Conservation (phyloP, 2,888 invertebrate genomes). For the Cryptosula pallasiana region DNA sequence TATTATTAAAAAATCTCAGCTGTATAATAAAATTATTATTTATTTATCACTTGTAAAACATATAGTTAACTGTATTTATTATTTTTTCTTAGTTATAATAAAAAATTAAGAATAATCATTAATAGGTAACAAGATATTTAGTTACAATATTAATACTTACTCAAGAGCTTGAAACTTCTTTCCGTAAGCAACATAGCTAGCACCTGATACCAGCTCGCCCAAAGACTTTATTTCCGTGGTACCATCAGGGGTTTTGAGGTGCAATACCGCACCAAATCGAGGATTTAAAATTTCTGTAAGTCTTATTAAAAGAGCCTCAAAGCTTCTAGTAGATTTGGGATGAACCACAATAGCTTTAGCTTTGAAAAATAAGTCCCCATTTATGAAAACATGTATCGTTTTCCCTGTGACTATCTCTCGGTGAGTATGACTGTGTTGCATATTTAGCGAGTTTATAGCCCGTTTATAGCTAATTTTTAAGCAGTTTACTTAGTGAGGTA, state of each 20-base stretch:
- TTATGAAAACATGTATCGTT: slow-evolving; percentile 7
- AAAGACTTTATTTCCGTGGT: not conserved
- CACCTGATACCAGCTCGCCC: not conserved
- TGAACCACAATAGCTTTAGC: slow-evolving; percentile 3
- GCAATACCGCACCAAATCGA: not conserved
- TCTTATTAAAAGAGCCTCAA: not conserved
- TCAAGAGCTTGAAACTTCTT: slow-evolving; percentile 2
- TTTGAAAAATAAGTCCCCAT: slow-evolving; percentile 16
- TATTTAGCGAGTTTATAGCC: too few relatives aligned
- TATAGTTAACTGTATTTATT: too few relatives aligned
- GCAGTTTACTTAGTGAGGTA: too few relatives aligned
- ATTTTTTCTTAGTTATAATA: too few relatives aligned
- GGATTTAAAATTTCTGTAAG: slow-evolving; percentile 7
- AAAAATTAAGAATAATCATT: too few relatives aligned
- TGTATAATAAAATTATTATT: too few relatives aligned
- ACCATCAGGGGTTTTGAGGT: slow-evolving; percentile 8
- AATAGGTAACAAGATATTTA: too few relatives aligned
- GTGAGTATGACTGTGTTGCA: slow-evolving; percentile 15
- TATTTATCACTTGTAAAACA: too few relatives aligned
- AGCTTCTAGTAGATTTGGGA: not conserved
- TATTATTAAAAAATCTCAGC: too few relatives aligned
- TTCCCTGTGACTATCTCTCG: slow-evolving; percentile 9
- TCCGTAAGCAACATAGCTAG: slow-evolving; percentile 13
- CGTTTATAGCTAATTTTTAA: too few relatives aligned
- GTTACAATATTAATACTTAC: slow-evolving; percentile 17